Evolutionary conservation across 23 tunicate species (phyloP).

Genomic region (Oikopleura dioica): DNA sequence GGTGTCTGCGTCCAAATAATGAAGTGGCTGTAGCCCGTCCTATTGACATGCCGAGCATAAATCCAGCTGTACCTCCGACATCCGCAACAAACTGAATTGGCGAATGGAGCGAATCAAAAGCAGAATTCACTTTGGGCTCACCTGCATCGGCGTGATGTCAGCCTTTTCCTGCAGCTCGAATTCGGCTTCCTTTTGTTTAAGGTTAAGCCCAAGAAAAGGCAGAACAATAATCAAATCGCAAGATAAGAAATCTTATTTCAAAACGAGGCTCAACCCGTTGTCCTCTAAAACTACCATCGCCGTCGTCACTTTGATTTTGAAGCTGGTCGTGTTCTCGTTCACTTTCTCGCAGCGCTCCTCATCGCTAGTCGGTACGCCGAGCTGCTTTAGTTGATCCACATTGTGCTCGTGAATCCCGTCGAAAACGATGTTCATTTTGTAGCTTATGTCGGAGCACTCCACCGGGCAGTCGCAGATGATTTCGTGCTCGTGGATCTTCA

Average conservation of each 20-base stretch:
- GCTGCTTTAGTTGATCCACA: background rate
- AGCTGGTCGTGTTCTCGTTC: background rate
- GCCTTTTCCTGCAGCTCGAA: background rate
- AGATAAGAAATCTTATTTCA: too few relatives aligned
- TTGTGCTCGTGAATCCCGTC: background rate
- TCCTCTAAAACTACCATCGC: background rate
- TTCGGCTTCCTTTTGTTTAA: too few relatives aligned
- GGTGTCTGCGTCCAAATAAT: too few relatives aligned
- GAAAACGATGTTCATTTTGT: background rate
- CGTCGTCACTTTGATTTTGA: background rate
- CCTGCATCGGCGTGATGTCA: background rate
- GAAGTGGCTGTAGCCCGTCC: too few relatives aligned
- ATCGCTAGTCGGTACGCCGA: background rate
- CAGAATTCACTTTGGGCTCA: background rate
- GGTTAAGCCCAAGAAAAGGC: too few relatives aligned
- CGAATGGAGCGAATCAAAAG: too few relatives aligned
- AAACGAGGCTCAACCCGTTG: too few relatives aligned
- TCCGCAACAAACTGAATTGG: too few relatives aligned
- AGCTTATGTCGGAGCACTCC: background rate
- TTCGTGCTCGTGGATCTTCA: background rate
- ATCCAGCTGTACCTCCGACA: too few relatives aligned
- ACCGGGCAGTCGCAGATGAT: background rate
- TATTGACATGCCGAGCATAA: too few relatives aligned
- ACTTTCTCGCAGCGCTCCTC: background rate
- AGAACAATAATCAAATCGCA: too few relatives aligned